Base-by-base conservation (phyloP, 1,140 invertebrate species). In the Drepana arcuata region DNA sequence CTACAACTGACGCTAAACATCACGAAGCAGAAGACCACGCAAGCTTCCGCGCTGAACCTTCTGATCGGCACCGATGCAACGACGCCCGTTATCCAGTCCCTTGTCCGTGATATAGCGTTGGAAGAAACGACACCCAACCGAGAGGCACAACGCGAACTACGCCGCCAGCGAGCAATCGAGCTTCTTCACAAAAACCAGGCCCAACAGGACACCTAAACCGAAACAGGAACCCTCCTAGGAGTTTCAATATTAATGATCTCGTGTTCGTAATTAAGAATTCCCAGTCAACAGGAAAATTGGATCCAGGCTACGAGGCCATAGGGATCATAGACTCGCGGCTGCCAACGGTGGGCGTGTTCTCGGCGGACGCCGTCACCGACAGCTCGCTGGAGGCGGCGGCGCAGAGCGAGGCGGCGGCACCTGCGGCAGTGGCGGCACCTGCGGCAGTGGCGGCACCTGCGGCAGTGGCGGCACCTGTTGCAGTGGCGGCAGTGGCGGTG, bases 291-390 rank as follows among this genome's bases (percentile, higher is more conserved):
- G 18, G 18, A 4, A 21, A 21, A 21, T 9, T 21, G 4, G 18
- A 21, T 21, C 9, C 18, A 9, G 9, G 18, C 18, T n/a, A n/a
- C n/a, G n/a, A 80, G 77, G 96, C 94, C 1, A 93, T 98, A 50
- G 97, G 97, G 21, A 88, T 97, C 27, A 87, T 97, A n/a, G 95
- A 99, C 82, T 91, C 95, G 0, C 79, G 86, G 4, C 78, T 98
- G 29, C 92, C 91, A 27, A 98, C 96, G 0, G 92, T 97, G 15
- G 63, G 90, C 14, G 92, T 98, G 1, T 98, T 97, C 84, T 91
- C 58, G 5, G 50, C 42, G 13, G 56, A 70, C 61, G 11, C 52
- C 52, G 15, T 47, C 13, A 5, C 47, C 31, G 2, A 86, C 95
- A 58, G 7, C 41, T 34, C 2, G 39, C 39, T 10, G 2, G 63